These are phyloP conservation scores for Syrista parreyssii DNA, from an alignment of 2,888 invertebrate species.

Conservation along the genomic window DNA sequence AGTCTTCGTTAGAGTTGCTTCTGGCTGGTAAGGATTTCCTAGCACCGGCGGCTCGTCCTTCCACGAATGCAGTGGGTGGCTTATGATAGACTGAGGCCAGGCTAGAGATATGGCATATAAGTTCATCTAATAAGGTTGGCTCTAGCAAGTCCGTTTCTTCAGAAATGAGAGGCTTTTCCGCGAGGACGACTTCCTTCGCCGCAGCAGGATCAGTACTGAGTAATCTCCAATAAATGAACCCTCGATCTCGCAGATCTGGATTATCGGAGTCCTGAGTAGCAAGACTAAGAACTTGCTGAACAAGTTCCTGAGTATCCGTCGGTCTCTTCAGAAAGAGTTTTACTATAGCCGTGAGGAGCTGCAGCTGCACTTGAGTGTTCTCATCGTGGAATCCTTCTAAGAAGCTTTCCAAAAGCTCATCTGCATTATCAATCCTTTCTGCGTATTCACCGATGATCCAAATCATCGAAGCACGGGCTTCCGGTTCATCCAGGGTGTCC, in stretches of 20 bases:
- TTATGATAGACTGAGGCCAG: conserved; percentile 99
- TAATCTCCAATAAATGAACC: conserved; percentile 99
- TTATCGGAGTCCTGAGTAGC: conserved; percentile 96
- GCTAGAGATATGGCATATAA: conserved; percentile 98
- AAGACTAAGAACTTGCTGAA: conserved; percentile 93
- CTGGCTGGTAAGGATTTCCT: conserved; percentile 82
- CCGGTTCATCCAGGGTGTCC: conserved; percentile 98
- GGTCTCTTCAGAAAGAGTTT: conserved; percentile 98
- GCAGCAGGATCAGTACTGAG: conserved; percentile 99
- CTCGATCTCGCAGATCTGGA: conserved; percentile 97
- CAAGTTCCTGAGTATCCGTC: conserved; percentile 97
- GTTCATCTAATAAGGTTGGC: conserved; percentile 95
- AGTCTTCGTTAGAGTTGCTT: conserved; percentile 55
- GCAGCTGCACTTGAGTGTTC: conserved; percentile 96
- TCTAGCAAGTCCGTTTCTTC: conserved; percentile 99
- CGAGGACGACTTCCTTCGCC: conserved; percentile 98
- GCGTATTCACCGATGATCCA: conserved; percentile 98
- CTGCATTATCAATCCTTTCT: conserved; percentile 99
- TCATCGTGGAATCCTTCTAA: conserved; percentile 98
- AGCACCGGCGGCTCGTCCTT: conserved; percentile 83
- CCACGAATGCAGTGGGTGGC: conserved; percentile 98
- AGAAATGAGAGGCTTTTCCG: conserved; percentile 98
- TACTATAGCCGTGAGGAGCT: conserved; percentile 96
- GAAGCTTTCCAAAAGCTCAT: conserved; percentile 97
- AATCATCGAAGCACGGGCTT: conserved; percentile 98